Evolutionary conservation across 2,113 vertebrate species (phyloP).

Genomic region (Orientallactaga bullata): DNA sequence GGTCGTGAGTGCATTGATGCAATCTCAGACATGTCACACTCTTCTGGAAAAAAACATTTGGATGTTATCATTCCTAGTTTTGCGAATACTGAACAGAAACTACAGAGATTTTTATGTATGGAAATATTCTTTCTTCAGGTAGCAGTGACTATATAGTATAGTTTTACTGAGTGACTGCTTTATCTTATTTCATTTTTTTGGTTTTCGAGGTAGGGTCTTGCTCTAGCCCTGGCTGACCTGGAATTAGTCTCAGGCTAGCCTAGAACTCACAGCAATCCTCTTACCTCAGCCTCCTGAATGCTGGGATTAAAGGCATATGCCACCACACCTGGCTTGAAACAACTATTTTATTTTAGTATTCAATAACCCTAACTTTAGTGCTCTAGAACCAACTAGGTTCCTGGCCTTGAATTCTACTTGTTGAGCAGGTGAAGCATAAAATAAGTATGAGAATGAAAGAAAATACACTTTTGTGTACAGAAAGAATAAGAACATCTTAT

Average conservation of each 20-base stretch:
- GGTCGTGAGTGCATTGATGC: conserved; percentile 82
- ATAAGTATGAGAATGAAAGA: conserved; percentile 33
- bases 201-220: too few relatives aligned
- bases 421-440: conserved; percentile 36
- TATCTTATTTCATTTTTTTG: too few relatives aligned
- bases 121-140: not conserved
- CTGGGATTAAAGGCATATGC: too few relatives aligned
- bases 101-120: conserved; percentile 19
- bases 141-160: not conserved
- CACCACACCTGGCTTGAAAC: not conserved
- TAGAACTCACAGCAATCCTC: too few relatives aligned
- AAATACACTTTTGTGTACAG: conserved; percentile 3
- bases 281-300: too few relatives aligned
- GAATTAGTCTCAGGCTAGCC: too few relatives aligned
- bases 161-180: too few relatives aligned
- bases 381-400: not conserved
- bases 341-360: conserved; percentile 42
- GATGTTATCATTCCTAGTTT: conserved; percentile 47
- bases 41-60: conserved; percentile 74
- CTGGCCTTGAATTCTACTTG: not conserved
- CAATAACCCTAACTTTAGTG: conserved; percentile 29
- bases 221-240: too few relatives aligned
- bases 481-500: not conserved
- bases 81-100: conserved; percentile 11
- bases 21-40: conserved; percentile 63